A percentile compares a stretch with the other conserved stretches of the same genome.
phyloP scores from a whole-genome alignment of 2,888 invertebrate genomes.

The Lasioglossum vierecki region DNA sequence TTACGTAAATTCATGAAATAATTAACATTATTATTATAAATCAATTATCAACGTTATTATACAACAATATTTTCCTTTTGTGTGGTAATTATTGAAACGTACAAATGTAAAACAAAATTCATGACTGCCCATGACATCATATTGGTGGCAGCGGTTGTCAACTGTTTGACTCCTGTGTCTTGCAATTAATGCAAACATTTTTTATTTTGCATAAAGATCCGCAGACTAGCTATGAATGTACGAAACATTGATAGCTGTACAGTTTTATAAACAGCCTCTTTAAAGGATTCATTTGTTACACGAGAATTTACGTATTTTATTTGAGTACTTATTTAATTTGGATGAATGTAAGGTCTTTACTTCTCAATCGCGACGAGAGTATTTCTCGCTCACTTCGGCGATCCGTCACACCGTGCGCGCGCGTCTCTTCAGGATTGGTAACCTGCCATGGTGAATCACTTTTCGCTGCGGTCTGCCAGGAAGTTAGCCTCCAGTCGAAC shows the following conservation, averaged over 20 bases:
- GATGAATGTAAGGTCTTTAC: neutral
- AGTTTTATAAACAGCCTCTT: neutral
- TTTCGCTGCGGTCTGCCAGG: neutral
- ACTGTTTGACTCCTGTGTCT: no score
- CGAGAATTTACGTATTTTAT: no score
- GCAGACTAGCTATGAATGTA: neutral
- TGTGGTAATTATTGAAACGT: no score
- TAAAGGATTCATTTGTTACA: neutral
- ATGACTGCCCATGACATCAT: no score
- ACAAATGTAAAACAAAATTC: no score
- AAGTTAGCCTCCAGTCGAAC: neutral
- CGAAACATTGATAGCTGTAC: neutral
- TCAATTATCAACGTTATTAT: no score
- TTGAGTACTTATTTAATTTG: neutral
- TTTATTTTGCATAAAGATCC: no score
- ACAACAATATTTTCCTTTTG: no score
- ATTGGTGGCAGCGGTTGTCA: no score
- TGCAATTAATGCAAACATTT: no score
- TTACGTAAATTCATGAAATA: no score
- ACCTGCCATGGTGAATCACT: neutral
- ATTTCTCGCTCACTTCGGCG: conserved; percentile 2
- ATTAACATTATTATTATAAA: no score
- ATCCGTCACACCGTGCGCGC: neutral
- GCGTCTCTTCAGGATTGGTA: neutral
- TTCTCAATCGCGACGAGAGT: neutral